Conservation (phyloP, 2,797 vertebrate species). For the Cyclura pinguis region DNA sequence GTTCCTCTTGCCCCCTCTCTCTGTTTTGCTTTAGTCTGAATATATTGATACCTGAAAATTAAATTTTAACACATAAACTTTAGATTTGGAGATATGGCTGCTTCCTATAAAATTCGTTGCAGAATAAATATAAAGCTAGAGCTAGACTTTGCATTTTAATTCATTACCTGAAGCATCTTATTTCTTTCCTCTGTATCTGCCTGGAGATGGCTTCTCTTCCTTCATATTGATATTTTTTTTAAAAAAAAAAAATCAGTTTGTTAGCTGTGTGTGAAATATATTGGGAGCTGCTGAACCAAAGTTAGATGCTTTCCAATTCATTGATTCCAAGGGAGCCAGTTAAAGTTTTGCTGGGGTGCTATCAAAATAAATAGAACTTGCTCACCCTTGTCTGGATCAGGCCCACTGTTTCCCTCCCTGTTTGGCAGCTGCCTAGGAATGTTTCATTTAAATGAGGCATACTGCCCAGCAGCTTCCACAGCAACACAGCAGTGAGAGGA, state of each 20-base stretch:
- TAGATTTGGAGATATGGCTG: background rate
- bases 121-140: background rate
- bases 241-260: background rate
- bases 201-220: background rate
- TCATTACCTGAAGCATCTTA: background rate
- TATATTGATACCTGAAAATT: background rate
- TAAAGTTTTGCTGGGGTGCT: background rate
- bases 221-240: background rate
- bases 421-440: background rate
- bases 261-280: background rate
- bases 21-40: background rate
- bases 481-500: background rate
- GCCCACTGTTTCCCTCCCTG: too few relatives aligned
- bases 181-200: background rate
- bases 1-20: background rate
- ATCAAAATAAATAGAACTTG: background rate
- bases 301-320: background rate
- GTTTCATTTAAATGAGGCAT: background rate
- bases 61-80: slow-evolving; percentile 1
- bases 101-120: background rate
- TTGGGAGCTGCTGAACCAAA: background rate
- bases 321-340: background rate
- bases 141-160: background rate
- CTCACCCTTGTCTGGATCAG: background rate
- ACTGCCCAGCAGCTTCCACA: background rate